Conservation (phyloP, 2,888 invertebrate genomes). For the Anagyrus pseudococci region DNA sequence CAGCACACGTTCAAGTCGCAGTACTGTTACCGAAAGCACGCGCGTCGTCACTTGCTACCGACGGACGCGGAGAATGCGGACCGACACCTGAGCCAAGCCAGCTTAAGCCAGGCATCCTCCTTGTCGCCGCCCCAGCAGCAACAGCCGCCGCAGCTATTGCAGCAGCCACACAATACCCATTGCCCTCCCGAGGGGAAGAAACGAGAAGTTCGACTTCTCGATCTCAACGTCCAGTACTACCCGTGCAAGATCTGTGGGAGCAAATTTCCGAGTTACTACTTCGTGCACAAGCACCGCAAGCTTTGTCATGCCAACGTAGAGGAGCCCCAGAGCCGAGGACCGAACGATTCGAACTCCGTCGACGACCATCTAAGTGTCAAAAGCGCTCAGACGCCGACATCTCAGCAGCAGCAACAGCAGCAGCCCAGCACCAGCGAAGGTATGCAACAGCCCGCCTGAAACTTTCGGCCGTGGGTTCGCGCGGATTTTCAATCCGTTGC, state of each 20-base stretch:
- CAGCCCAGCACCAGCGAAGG: constrained; percentile 54
- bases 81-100: too few species aligned
- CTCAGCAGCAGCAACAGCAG: constrained; percentile 41
- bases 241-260: constrained; percentile 92
- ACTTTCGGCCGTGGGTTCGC: constrained; percentile 34
- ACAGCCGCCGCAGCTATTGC: constrained; percentile 15
- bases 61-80: constrained; percentile 38
- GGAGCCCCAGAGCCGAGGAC: constrained; percentile 44
- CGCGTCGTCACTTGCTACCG: constrained; percentile 63
- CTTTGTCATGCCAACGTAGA: constrained; percentile 75
- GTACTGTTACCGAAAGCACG: constrained; percentile 85
- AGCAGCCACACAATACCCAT: background rate
- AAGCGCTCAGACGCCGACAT: background rate
- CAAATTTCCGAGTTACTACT: constrained; percentile 92
- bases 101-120: too few species aligned
- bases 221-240: constrained; percentile 87
- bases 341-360: constrained; percentile 32
- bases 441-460: constrained; percentile 30
- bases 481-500: constrained; percentile 13
- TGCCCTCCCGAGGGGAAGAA: constrained; percentile 28
- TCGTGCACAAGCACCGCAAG: constrained; percentile 90
- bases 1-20: constrained; percentile 83
- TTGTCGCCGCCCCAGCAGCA: constrained; percentile 2
- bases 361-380: constrained; percentile 42
- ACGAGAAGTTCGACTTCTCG: constrained; percentile 70